Percentiles rank a stretch among this genome's conserved stretches.
These are phyloP conservation scores for Zele albiditarsus DNA, from an alignment of 2,888 invertebrate genomes.

Conservation along the genomic window DNA sequence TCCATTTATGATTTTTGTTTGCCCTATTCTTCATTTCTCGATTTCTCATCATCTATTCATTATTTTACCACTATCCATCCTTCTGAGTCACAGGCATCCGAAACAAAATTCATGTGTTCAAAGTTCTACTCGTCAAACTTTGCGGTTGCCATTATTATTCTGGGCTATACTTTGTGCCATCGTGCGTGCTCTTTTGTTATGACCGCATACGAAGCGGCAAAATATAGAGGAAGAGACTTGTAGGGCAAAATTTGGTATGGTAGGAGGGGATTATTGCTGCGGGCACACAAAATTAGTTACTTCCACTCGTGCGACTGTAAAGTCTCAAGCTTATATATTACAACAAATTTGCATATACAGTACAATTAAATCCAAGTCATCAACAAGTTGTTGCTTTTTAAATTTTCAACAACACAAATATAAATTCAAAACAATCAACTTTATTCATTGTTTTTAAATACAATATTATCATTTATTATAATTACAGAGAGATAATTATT, in stretches of 20 bases:
- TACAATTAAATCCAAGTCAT: neutral
- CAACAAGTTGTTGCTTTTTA: neutral
- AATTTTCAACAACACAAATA: neutral
- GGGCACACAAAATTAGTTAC: neutral
- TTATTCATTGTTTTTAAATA: too few relatives aligned
- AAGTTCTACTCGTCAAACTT: neutral
- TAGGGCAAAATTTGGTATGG: neutral
- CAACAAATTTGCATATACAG: neutral
- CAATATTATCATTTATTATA: too few relatives aligned
- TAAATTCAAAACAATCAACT: too few relatives aligned
- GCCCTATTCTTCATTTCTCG: too few relatives aligned
- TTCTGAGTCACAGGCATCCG: too few relatives aligned
- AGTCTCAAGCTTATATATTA: neutral
- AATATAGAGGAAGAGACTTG: neutral
- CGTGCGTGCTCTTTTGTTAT: neutral
- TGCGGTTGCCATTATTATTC: neutral
- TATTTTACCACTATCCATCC: neutral
- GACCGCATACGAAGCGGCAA: neutral
- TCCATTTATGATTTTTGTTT: too few relatives aligned
- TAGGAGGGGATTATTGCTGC: neutral
- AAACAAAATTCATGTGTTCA: neutral
- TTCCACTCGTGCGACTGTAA: neutral
- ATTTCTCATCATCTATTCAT: neutral
- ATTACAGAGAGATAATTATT: too few relatives aligned
- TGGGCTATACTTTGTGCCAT: neutral